Evolutionary conservation across 2,888 invertebrate species (phyloP), one percentile per base, ranked within the genome.

Genomic region (Chloromyia formosa): DNA sequence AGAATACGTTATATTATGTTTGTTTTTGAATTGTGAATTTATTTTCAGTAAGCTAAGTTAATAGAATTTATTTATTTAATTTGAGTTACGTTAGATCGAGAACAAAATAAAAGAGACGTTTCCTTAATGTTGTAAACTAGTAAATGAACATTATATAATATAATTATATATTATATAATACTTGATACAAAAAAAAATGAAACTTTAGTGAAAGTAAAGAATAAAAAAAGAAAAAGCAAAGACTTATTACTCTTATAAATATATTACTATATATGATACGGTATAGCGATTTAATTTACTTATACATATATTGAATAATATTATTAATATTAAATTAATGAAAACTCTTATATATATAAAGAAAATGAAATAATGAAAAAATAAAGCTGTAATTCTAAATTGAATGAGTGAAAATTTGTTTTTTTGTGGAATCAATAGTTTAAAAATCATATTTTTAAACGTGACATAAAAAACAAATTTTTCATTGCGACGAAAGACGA

Each of bases 351-450:
- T 61, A 45, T 61, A 66, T 66, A 74, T 74, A 54, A 73, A 58
- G 40, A 74, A 66, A 71, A 18, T 69, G 54, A 69, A 69, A 61
- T 68, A 71, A 75, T 75, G 72, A 49, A 56, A 75, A 75, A 77
- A 76, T 75, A 79, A 80, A 80, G 80, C 79, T 78, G 78, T 74
- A 79, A 80, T 80, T 80, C 80, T 80, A 80, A 80, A 80, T 78
- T 78, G 76, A 79, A 72, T 40, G 73, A 61, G 73, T 61, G 73
- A 76, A 76, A 77, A 76, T 73, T 76, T 76, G 74, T 75, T 77
- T 75, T 78, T 78, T 78, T 74, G 27, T 35, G 76, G 58, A 76
- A 78, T 76, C 74, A 76, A 77, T 76, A 77, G 77, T 77, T 74
- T 77, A 53, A 74, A 62, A 78, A 76, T 49, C 20, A 74, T 61